These are phyloP conservation scores for Pelecanoides urinatrix DNA, from an alignment of 2,113 vertebrate species.

Conservation along the genomic window DNA sequence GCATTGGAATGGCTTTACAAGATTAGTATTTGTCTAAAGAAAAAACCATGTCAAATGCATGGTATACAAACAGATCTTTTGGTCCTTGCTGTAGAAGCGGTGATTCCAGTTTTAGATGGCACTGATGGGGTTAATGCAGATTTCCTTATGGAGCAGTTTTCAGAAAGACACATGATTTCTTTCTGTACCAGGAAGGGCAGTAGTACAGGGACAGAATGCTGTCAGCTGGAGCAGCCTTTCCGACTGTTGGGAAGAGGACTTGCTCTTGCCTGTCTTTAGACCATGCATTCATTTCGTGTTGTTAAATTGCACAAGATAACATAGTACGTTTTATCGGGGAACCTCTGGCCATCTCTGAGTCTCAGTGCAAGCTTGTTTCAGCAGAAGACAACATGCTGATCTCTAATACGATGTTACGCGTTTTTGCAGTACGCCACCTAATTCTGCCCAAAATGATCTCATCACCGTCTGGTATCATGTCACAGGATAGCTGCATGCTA, in stretches of 20 bases:
- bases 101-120: not conserved
- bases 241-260: accelerated
- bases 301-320: not conserved
- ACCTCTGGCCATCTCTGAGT: not conserved
- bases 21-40: not conserved
- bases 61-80: not conserved
- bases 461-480: not conserved
- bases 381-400: not conserved
- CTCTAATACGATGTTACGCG: not conserved
- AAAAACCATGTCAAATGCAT: accelerated
- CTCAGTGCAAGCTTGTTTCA: not conserved
- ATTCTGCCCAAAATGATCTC: not conserved
- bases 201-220: not conserved
- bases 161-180: not conserved
- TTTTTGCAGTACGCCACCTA: not conserved
- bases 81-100: not conserved
- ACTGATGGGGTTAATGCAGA: slow-evolving; percentile 29
- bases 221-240: not conserved
- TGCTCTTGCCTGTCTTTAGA: not conserved
- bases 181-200: slow-evolving; percentile 27
- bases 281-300: accelerated
- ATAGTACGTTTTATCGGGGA: accelerated
- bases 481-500: accelerated
- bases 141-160: not conserved
- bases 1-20: not conserved